Conservation (phyloP, 1,140 invertebrate species). For the Leptonema lineaticorne region DNA sequence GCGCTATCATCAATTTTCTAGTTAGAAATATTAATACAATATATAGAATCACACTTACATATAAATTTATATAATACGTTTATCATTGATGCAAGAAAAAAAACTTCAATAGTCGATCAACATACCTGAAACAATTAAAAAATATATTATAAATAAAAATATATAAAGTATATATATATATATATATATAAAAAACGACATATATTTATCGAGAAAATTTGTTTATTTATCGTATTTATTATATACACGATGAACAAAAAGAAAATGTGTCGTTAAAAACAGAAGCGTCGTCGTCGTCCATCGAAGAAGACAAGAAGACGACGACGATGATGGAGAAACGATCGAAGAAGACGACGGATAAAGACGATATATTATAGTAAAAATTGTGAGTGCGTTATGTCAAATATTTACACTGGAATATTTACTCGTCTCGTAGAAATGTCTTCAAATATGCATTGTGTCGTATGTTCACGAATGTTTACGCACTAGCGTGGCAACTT, state of each 20-base stretch:
- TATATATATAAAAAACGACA: too few species aligned
- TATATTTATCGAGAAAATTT: too few species aligned
- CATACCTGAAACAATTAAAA: not conserved
- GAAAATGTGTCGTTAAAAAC: not conserved
- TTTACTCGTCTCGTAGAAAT: not conserved
- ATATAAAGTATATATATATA: not conserved
- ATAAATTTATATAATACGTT: too few species aligned
- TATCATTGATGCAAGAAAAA: not conserved
- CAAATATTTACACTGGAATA: constrained; percentile 1
- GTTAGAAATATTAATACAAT: too few species aligned
- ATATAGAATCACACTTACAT: too few species aligned
- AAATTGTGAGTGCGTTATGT: not conserved
- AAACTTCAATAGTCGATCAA: not conserved
- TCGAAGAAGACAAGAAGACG: constrained; percentile 2
- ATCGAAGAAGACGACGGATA: not conserved
- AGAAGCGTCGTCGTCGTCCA: constrained; percentile 11
- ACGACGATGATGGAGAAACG: not conserved
- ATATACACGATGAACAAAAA: not conserved
- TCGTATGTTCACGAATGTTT: too few species aligned
- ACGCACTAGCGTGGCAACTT: not conserved
- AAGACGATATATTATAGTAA: not conserved
- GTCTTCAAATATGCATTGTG: not conserved
- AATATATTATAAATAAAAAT: not conserved
- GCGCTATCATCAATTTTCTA: too few species aligned
- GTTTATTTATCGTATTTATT: not conserved